Conservation (phyloP, 2,797 vertebrate species). For the Cottoperca gobio region DNA sequence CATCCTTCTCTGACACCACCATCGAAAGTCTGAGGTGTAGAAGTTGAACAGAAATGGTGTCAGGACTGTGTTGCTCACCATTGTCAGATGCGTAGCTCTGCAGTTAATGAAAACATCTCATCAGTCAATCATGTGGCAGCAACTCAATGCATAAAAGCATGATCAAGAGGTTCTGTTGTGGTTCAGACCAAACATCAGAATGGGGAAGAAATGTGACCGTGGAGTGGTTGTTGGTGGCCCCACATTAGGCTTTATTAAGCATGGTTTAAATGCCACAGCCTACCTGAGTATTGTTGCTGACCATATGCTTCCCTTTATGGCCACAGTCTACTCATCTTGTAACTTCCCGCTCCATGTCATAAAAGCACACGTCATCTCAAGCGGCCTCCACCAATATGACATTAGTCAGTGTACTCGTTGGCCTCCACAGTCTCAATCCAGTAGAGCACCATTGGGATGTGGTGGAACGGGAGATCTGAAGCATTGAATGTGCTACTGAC, state of each 20-base stretch:
- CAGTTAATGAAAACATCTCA: not conserved
- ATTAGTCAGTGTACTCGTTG: no score
- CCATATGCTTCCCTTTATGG: not conserved
- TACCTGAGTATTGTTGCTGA: not conserved
- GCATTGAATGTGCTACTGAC: no score
- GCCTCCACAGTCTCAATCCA: no score
- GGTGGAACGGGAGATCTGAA: no score
- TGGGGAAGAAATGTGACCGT: not conserved
- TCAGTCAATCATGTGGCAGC: not conserved
- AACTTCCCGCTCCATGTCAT: not conserved
- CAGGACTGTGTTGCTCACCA: no score
- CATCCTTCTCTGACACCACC: no score
- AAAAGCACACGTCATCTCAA: not conserved
- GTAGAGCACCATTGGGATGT: no score
- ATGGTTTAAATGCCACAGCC: not conserved
- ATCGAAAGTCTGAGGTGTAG: no score
- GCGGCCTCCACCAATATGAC: not conserved
- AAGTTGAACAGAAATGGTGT: no score
- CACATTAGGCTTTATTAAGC: not conserved
- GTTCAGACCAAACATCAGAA: not conserved
- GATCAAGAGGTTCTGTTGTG: not conserved
- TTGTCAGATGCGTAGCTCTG: no score
- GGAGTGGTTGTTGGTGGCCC: not conserved
- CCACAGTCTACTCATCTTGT: not conserved
- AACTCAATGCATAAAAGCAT: not conserved